Conservation (phyloP, 2,888 invertebrate genomes). For the Mesochorus sp. region DNA sequence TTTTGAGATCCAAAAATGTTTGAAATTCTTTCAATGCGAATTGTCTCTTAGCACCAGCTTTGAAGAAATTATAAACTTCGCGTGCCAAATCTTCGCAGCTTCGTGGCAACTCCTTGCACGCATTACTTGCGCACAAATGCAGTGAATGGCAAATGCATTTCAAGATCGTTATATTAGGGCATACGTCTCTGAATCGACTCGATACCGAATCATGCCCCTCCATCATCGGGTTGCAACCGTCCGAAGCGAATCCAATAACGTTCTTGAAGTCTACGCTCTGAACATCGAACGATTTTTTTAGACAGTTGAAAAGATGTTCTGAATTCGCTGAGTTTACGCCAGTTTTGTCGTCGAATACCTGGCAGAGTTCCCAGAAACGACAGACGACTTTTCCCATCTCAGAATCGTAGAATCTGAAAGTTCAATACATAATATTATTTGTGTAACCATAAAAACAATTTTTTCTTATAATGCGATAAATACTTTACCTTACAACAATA, state of each 20-base stretch:
- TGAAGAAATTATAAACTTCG: too few species aligned
- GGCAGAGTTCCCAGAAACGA: constrained; percentile 65
- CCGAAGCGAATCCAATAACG: constrained; percentile 71
- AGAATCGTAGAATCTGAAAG: constrained; percentile 62
- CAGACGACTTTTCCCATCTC: constrained; percentile 54
- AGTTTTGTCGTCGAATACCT: constrained; percentile 59
- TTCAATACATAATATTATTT: too few species aligned
- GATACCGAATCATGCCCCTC: too few species aligned
- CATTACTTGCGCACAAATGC: too few species aligned
- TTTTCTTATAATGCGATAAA: not conserved
- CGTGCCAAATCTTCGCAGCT: too few species aligned
- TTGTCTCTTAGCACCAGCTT: too few species aligned
- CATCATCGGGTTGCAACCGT: constrained; percentile 69
- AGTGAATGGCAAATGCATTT: too few species aligned
- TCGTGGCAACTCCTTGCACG: too few species aligned
- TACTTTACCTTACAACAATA: constrained; percentile 58
- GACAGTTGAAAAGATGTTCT: constrained; percentile 49
- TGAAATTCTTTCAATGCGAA: constrained; percentile 68
- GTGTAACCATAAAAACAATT: constrained; percentile 1
- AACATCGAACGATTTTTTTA: constrained; percentile 55
- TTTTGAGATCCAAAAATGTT: constrained; percentile 61
- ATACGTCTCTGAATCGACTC: too few species aligned
- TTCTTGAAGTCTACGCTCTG: constrained; percentile 62
- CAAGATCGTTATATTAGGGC: too few species aligned
- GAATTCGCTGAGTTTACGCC: constrained; percentile 53